phyloP scores from a whole-genome alignment of 2,888 invertebrate genomes.

The Salpingus planirostris region DNA sequence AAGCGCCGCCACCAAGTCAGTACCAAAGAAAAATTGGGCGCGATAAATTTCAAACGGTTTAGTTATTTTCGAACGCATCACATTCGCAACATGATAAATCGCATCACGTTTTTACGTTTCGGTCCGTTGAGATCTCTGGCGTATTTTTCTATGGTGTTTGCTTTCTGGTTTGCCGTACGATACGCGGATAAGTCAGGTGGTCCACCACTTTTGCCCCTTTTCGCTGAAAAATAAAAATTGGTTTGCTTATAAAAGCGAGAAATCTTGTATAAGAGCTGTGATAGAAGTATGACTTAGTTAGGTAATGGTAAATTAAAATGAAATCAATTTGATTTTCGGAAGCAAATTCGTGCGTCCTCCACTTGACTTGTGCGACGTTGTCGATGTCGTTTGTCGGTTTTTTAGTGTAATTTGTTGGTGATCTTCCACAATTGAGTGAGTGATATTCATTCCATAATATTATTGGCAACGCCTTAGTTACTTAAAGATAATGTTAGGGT shows the following conservation, averaged over 20 bases:
- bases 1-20: no score
- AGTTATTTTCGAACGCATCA: no score
- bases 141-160: no score
- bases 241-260: conserved; percentile 33
- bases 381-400: background rate
- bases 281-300: conserved; percentile 36
- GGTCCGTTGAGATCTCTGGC: no score
- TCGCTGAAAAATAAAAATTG: conserved; percentile 7
- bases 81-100: no score
- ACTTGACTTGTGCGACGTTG: background rate
- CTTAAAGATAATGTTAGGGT: conserved; percentile 18
- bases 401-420: conserved; percentile 15
- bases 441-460: conserved; percentile 18
- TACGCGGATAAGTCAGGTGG: no score
- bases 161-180: no score
- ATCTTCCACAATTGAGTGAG: conserved; percentile 15
- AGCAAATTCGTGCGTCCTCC: conserved; percentile 2
- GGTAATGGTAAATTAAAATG: conserved; percentile 17
- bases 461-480: conserved; percentile 15
- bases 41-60: no score
- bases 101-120: no score
- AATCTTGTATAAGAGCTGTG: conserved; percentile 43
- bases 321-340: conserved; percentile 4
- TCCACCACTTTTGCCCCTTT: no score
- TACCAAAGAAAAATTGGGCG: no score